Base-by-base conservation (phyloP, 2,888 invertebrate genomes). In the Tetragonisca angustula region DNA sequence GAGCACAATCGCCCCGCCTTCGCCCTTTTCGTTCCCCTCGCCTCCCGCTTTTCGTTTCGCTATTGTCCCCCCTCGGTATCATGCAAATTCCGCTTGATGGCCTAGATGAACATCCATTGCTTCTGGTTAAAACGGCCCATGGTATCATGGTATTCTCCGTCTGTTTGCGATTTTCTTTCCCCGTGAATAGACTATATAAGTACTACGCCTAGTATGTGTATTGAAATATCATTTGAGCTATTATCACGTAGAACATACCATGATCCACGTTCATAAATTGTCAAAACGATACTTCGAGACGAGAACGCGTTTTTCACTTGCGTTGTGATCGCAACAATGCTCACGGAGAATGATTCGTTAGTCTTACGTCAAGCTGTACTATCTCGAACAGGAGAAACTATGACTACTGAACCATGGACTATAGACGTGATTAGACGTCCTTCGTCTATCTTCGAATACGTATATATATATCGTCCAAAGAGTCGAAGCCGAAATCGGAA, bases 41-140 rank as follows among this genome's bases (percentile, higher is more conserved):
- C 65, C 27, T 19, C 19, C 2, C 5, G 24, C 27, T 5, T 43
- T 27, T 52, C n/a, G 50, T 17, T 50, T 32, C 43, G 24, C 15
- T 52, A 61, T 78, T 49, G 68, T 32, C 62, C 43, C 15, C 15
- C 5, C 69, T 15, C 52, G 54, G 50, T 74, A 73, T 65, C 83
- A 83, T 89, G 87, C 83, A 88, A 88, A 88, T 88, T 76, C 62
- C 69, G 43, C 50, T 19, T 59, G 61, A 71, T 71, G n/a, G 32
- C 61, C 84, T 72, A 77, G 83, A 81, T 68, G 81, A 79, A 84
- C 82, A 75, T 27, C 27, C 27, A 27, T 74, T 50, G 86, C 73
- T 71, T 50, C 61, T 77, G 79, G 71, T 81, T 61, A 78, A 64
- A 68, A 27, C 19, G 32, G 11, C 54, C 17, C 32, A 32, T 32